Base-by-base conservation (phyloP, 2,113 vertebrate genomes). In the Ceyx cyanopectus region DNA sequence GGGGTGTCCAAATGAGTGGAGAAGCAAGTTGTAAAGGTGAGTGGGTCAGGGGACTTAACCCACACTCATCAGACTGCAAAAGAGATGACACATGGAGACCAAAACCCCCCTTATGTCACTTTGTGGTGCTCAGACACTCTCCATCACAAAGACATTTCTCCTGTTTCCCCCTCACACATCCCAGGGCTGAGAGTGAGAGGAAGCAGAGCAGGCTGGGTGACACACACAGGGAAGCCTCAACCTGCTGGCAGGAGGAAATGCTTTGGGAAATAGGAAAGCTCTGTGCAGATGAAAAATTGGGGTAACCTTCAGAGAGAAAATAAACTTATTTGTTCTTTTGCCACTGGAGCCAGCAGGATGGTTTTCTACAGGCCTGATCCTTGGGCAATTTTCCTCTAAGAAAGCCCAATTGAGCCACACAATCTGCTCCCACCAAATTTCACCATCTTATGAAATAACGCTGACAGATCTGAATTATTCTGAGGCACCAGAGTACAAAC, bases 201-300 rank as follows among this genome's bases (percentile, higher is more conserved):
- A 93, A 92, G 68, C 0, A 0, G 34, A 60, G 60, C 37, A 77
- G 40, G 68, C 56, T 89, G 30, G 9, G 48, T 56, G 84, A 89
- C 81, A 91, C 8, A 51, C 30, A 76, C 67, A 79, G 75, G 83
- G 53, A 81, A 86, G 74, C 9, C 77, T 73, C 74, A 84, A 72
- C 66, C 81, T 50, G 43, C 77, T 87, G 92, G 81, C 81, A 76
- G 84, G 54, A 89, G 93, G 69, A 93, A 96, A 92, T 54, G 80
- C 69, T 86, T 81, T 48, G 65, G 45, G 54, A 83, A 85, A 70
- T 53, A 57, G 4, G 50, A 84, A 76, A 85, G 81, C 20, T 48
- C 40, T 56, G 24, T 29, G 34, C 1, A 37, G 30, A 9, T 45
- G 56, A 79, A 92, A 94, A 92, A 2, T 9, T 8, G 40, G 40